Percentiles rank a stretch among this genome's conserved stretches.
Evolutionary conservation across 2,113 vertebrate species (phyloP).

Genomic region (Hemibagrus wyckioides): DNA sequence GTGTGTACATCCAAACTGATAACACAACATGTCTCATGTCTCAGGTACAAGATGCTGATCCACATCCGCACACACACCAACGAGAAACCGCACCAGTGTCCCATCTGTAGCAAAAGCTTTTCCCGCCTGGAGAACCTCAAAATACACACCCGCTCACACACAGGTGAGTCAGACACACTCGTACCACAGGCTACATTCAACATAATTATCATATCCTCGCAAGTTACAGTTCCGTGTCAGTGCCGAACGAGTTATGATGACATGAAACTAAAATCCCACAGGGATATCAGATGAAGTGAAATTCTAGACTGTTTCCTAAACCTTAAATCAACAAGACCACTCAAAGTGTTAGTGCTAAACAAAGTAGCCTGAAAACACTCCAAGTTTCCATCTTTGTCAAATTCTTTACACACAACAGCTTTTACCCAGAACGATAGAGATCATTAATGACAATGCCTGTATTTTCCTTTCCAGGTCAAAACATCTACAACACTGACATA

Average conservation of each 20-base stretch:
- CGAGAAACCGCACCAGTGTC: conserved; percentile 94
- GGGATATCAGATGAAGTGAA: background rate
- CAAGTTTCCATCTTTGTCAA: no score
- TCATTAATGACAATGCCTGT: background rate
- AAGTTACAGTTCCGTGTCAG: background rate
- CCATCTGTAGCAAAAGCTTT: conserved; percentile 96
- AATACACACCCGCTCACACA: conserved; percentile 96
- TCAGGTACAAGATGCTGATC: conserved; percentile 98
- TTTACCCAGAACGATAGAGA: no score
- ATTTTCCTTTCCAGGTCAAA: background rate
- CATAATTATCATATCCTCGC: background rate
- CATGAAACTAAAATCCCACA: no score
- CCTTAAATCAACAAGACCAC: background rate
- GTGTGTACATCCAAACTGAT: background rate
- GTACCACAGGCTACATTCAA: background rate
- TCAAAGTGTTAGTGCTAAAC: no score
- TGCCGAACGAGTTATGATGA: background rate
- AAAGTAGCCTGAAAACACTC: no score
- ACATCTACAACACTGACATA: background rate
- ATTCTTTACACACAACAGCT: no score
- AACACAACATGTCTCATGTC: background rate
- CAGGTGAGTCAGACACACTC: conserved; percentile 76
- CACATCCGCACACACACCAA: conserved; percentile 97
- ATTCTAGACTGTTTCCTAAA: background rate
- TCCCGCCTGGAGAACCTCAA: conserved; percentile 98